Conservation (phyloP, 2,888 invertebrate genomes). For the Lasioglossum morio region DNA sequence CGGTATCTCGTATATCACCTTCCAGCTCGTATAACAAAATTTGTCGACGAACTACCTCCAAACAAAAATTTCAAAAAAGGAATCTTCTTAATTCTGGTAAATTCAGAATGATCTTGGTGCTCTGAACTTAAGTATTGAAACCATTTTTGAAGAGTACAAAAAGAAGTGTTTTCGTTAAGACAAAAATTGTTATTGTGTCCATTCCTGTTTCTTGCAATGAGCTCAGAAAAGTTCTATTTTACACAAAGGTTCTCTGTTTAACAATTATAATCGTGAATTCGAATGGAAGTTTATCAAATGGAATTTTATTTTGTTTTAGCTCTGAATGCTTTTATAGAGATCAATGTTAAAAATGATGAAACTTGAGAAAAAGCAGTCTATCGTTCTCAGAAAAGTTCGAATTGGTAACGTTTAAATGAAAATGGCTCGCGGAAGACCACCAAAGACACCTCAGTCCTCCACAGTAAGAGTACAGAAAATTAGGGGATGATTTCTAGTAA, state of each 20-base stretch:
- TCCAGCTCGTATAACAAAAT: neutral
- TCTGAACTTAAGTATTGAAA: neutral
- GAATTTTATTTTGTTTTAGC: too few relatives aligned
- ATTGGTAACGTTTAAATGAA: neutral
- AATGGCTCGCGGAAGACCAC: neutral
- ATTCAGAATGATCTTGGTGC: neutral
- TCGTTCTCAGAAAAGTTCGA: neutral
- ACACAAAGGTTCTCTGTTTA: neutral
- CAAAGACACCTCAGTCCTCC: neutral
- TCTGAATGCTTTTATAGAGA: too few relatives aligned
- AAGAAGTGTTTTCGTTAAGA: too few relatives aligned
- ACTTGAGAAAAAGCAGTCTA: too few relatives aligned
- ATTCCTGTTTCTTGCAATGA: neutral
- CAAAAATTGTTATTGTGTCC: neutral
- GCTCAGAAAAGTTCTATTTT: neutral
- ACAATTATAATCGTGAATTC: too few relatives aligned
- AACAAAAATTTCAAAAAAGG: neutral
- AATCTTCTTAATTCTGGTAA: neutral
- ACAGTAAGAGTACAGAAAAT: neutral
- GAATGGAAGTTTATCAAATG: too few relatives aligned
- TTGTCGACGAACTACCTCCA: neutral
- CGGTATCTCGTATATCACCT: neutral
- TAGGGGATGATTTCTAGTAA: slow-evolving; percentile 1
- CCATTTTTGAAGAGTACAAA: too few relatives aligned
- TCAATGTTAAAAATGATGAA: too few relatives aligned